Conservation (phyloP, 2,888 invertebrate genomes). For the Rhorus exstirpatorius region DNA sequence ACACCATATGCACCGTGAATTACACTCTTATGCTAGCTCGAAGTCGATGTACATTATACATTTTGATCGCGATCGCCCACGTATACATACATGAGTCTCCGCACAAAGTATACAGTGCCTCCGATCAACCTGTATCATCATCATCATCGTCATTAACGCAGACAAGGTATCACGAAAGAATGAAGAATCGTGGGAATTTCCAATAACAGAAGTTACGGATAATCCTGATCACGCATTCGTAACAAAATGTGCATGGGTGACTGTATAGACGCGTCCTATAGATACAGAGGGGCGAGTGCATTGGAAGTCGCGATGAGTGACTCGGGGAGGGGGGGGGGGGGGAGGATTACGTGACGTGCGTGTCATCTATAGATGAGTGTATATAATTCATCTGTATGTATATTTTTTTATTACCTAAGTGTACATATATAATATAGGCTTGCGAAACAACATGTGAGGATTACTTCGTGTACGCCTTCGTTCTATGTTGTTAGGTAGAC, state of each 20-base stretch:
- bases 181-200: conserved; percentile 56
- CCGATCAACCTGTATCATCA: conserved; percentile 15
- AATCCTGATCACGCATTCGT: background rate
- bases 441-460: conserved; percentile 76
- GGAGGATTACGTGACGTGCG: conserved; percentile 72
- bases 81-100: background rate
- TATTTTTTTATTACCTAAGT: too few relatives aligned
- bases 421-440: conserved; percentile 42
- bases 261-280: background rate
- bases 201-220: conserved; percentile 1
- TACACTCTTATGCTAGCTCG: conserved; percentile 1
- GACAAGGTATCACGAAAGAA: conserved; percentile 19
- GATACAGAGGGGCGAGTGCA: background rate
- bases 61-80: background rate
- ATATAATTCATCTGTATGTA: background rate
- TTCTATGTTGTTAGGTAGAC: conserved; percentile 14
- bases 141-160: conserved; percentile 5
- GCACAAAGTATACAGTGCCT: conserved; percentile 17
- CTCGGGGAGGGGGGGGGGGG: too few relatives aligned
- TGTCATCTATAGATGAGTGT: conserved; percentile 59
- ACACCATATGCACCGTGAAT: background rate
- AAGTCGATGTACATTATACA: background rate
- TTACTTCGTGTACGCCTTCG: conserved; percentile 66
- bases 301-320: conserved; percentile 13
- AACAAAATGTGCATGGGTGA: background rate